Evolutionary conservation across 1,140 invertebrate genomes (phyloP).

Genomic region (Drosophila ercepeae): DNA sequence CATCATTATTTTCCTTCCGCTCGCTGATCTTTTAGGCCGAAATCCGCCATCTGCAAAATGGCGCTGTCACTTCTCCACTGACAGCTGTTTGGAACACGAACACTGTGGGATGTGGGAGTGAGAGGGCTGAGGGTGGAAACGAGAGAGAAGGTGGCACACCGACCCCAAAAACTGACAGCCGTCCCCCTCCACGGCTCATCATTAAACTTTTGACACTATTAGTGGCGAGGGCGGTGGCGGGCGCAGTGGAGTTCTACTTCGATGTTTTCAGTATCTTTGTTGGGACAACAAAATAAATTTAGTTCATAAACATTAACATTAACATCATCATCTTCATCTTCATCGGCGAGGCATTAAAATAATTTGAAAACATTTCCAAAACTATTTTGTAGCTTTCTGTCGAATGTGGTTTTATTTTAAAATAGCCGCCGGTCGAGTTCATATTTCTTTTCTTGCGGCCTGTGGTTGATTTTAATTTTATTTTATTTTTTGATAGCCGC

Average conservation of each 20-base stretch:
- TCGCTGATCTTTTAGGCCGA: conserved; percentile 10
- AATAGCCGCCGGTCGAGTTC: conserved; percentile 32
- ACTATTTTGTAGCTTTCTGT: conserved; percentile 19
- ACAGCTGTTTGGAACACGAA: conserved; percentile 65
- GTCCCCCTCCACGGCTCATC: conserved; percentile 59
- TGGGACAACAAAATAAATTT: conserved; percentile 35
- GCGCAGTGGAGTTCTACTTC: neutral
- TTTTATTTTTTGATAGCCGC: conserved; percentile 34
- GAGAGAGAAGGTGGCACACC: conserved; percentile 42
- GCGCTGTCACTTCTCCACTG: conserved; percentile 65
- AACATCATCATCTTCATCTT: conserved; percentile 1
- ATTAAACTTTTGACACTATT: conserved; percentile 82
- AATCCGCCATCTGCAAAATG: conserved; percentile 65
- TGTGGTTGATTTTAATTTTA: conserved; percentile 29
- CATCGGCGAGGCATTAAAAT: conserved; percentile 58
- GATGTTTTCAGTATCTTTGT: conserved; percentile 16
- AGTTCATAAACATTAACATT: conserved; percentile 13
- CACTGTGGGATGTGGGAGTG: conserved; percentile 21
- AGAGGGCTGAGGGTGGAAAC: no score
- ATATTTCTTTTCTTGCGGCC: conserved; percentile 41
- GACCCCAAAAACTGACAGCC: conserved; percentile 67
- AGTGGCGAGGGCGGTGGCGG: conserved; percentile 33
- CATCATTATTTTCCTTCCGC: neutral
- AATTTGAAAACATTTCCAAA: conserved; percentile 63
- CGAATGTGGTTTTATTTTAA: conserved; percentile 20